phyloP scores from a whole-genome alignment of 2,797 vertebrate species.

The Amniataba percoides region DNA sequence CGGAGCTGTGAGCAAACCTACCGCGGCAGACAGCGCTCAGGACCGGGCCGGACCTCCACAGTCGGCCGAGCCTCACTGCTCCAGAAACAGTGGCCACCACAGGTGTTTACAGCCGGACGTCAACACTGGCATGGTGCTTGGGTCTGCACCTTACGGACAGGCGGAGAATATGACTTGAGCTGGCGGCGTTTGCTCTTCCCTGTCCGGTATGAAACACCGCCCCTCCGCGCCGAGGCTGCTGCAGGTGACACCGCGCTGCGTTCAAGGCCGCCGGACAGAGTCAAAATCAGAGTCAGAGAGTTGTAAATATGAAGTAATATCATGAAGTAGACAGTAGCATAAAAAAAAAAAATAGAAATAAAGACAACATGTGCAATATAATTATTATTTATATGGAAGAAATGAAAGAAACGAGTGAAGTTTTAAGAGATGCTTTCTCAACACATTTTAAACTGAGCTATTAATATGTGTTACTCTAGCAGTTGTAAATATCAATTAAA shows the following conservation, averaged over 20 bases:
- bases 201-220: constrained; percentile 58
- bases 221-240: constrained; percentile 59
- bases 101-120: background rate
- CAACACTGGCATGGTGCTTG: constrained; percentile 41
- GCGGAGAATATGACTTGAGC: background rate
- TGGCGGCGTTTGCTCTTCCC: constrained; percentile 31
- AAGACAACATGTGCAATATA: too few species aligned
- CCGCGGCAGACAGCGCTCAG: constrained; percentile 54
- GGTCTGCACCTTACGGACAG: background rate
- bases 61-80: constrained; percentile 45
- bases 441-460: background rate
- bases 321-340: too few species aligned
- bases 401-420: too few species aligned
- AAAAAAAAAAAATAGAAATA: too few species aligned
- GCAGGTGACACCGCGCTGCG: constrained; percentile 68
- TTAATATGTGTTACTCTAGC: background rate
- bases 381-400: too few species aligned
- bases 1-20: constrained; percentile 53
- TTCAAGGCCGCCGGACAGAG: constrained; percentile 45
- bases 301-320: too few species aligned
- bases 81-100: constrained; percentile 18
- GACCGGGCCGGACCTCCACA: constrained; percentile 57
- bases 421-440: background rate
- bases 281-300: too few species aligned
- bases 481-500: too few species aligned